A percentile compares a stretch with the other conserved stretches of the same genome.
phyloP scores from a whole-genome alignment of 2,113 vertebrate species.

The Sialia sialis region DNA sequence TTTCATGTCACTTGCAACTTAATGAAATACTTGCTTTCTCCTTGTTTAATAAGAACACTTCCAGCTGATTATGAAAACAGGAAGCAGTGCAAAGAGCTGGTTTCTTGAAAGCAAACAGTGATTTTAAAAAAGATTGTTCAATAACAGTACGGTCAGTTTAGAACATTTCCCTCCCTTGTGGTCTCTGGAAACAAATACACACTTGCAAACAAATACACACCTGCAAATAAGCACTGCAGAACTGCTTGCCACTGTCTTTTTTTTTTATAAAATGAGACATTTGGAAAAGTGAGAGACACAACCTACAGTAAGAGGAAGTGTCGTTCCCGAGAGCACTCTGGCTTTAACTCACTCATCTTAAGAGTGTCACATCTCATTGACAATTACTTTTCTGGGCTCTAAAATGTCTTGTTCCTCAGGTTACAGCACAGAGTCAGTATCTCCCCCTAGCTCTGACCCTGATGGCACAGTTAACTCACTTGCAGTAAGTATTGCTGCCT shows the following conservation, averaged over 20 bases:
- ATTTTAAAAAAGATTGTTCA: neutral
- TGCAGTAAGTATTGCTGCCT: neutral
- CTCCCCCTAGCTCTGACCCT: neutral
- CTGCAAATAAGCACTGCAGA: neutral
- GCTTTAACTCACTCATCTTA: neutral
- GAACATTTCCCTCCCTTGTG: neutral
- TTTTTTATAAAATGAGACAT: neutral
- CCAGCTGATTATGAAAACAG: neutral
- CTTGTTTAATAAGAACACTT: neutral
- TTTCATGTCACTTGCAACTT: neutral
- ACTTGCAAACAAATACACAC: neutral
- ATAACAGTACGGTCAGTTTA: neutral
- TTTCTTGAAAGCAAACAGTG: neutral
- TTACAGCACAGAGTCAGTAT: neutral
- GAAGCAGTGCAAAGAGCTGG: neutral
- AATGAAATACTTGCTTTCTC: neutral
- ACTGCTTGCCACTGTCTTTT: neutral
- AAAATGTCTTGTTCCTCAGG: neutral
- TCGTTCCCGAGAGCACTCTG: neutral
- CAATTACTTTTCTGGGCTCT: neutral
- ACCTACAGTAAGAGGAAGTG: neutral
- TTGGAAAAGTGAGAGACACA: neutral
- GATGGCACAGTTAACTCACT: neutral
- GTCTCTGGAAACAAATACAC: neutral
- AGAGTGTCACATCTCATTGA: neutral